Evolutionary conservation across 2,113 vertebrate species (phyloP).

Genomic region (Maccullochella peelii): DNA sequence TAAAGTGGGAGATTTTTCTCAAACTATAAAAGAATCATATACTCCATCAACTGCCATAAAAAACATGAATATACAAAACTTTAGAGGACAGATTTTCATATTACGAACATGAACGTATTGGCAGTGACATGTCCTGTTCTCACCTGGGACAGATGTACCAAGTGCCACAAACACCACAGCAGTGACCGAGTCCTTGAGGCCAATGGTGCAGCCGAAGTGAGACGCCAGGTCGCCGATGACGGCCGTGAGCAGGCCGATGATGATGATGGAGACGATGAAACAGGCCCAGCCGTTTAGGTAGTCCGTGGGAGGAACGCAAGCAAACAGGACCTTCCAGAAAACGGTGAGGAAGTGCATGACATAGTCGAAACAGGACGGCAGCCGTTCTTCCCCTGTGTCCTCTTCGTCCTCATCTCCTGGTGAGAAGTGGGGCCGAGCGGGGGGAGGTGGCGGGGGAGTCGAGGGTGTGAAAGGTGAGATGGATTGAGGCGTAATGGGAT

Average conservation of each 20-base stretch:
- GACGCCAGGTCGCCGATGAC: conserved; percentile 96
- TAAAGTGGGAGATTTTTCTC: conserved; percentile 3
- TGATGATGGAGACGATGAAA: conserved; percentile 92
- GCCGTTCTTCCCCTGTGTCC: conserved; percentile 93
- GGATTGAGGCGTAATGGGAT: conserved; percentile 10
- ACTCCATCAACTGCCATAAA: conserved; percentile 9
- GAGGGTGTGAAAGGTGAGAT: neutral
- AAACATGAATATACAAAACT: conserved; percentile 14
- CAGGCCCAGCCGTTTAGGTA: conserved; percentile 98
- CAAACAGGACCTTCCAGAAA: conserved; percentile 99
- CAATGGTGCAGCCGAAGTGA: conserved; percentile 98
- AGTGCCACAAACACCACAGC: conserved; percentile 97
- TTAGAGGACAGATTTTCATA: neutral
- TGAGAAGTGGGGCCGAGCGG: conserved; percentile 47
- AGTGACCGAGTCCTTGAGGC: conserved; percentile 98
- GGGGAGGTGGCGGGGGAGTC: neutral
- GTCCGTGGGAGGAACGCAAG: conserved; percentile 96
- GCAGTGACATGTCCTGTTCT: conserved; percentile 7
- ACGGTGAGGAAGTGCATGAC: conserved; percentile 99
- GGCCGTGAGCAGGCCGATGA: conserved; percentile 96
- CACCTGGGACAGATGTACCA: conserved; percentile 96
- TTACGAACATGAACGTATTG: neutral
- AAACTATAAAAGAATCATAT: neutral
- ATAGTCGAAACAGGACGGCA: conserved; percentile 98
- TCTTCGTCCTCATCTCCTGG: conserved; percentile 95